Base-by-base conservation (phyloP, 2,797 vertebrate species). In the Trichosurus vulpecula region DNA sequence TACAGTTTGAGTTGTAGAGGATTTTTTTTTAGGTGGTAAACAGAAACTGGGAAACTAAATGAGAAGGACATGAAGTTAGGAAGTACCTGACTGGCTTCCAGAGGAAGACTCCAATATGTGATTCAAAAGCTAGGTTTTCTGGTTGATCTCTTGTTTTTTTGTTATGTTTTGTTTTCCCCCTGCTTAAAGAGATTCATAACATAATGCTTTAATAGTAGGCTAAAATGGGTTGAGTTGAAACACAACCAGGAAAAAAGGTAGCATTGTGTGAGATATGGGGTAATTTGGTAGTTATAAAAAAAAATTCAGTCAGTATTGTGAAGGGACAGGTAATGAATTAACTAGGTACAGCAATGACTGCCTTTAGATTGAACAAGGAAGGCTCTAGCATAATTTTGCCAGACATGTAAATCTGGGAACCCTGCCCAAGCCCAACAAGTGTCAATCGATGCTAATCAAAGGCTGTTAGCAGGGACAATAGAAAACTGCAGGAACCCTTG, bases 321-420 rank as follows among this genome's bases (percentile, higher is more conserved):
- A 94, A n/a, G 3, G n/a, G 56, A 47, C 9, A 51, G 41, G 41
- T 87, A 47, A 91, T 52, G 41, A 92, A 56, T 55, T 90, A 93
- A 95, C 12, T n/a, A 53, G 92, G 90, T 87, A 90, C 51, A 93
- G 11, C 54, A 57, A 90, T 25, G 54, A 57, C 51, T 52, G 74
- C 90, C 94, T 57, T 92, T 25, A 94, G 81, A 90, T 87, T 55
- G 91, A 61, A n/a, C 66, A 93, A 93, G 87, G 94, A 94, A 61
- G 11, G 61, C 56, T 91, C 52, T 87, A 55, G 74, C 57, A 74
- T 41, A 29, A 53, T 93, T 96, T n/a, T 94, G 87, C 74, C 90
- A 90, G 92, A 81, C 74, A 6, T 51, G 90, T 90, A 92, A 91
- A 90, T 54, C 95, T 47, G 91, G 96, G 95, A 51, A 0, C 1